Conservation (phyloP, 2,113 vertebrate genomes). For the Mustela lutreola region DNA sequence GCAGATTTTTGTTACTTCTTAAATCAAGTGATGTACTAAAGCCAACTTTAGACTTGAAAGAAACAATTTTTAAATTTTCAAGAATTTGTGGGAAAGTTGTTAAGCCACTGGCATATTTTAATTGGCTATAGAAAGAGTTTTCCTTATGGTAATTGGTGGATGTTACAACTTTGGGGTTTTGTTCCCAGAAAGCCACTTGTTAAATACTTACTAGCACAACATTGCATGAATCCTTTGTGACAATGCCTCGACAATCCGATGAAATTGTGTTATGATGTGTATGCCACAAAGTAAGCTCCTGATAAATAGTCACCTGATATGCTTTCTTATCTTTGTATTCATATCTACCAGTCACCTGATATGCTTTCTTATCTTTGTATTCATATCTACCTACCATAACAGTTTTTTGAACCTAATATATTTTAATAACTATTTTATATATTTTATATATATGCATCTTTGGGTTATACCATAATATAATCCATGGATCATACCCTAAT, state of each 20-base stretch:
- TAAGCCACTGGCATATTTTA: not conserved
- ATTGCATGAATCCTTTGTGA: not conserved
- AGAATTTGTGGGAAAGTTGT: not conserved
- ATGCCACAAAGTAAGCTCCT: not conserved
- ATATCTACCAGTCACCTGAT: not conserved
- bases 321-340: not conserved
- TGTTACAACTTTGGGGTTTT: not conserved
- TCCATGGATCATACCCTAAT: not conserved
- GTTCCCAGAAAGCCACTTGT: not conserved
- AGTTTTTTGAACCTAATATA: not conserved
- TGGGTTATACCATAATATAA: not conserved
- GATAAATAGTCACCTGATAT: not conserved
- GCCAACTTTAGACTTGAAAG: not conserved
- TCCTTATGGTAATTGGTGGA: not conserved
- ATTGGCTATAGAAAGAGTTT: not conserved
- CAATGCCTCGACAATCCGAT: not conserved
- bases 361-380: not conserved
- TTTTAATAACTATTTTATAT: not conserved
- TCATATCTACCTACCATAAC: not conserved
- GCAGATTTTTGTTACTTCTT: not conserved
- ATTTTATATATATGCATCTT: not conserved
- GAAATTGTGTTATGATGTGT: not conserved
- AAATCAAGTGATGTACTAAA: not conserved
- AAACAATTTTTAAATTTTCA: not conserved
- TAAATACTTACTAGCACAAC: not conserved